Evolutionary conservation across 2,113 vertebrate species (phyloP).

Genomic region (Myrmecobius fasciatus): DNA sequence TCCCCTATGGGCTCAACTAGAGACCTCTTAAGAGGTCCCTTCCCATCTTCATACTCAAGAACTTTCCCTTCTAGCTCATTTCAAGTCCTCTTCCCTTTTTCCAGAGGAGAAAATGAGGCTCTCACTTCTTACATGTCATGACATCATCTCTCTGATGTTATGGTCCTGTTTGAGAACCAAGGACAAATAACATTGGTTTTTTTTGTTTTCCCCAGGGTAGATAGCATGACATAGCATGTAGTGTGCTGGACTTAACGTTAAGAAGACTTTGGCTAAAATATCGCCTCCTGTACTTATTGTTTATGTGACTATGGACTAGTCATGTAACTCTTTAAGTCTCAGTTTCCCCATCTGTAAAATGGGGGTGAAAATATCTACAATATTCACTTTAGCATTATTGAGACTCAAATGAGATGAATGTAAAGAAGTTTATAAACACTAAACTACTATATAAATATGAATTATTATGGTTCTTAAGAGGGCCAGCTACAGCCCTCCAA

Average conservation of each 20-base stretch:
- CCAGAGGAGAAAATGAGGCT: background rate
- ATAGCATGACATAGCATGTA: background rate
- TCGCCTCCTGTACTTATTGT: background rate
- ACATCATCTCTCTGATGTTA: too few relatives aligned
- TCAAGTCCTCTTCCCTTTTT: background rate
- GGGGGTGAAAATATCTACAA: background rate
- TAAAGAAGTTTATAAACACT: background rate
- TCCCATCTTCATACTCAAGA: background rate
- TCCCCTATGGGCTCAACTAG: background rate
- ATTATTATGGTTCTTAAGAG: background rate
- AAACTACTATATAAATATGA: background rate
- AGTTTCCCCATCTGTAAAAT: background rate
- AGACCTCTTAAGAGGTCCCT: background rate
- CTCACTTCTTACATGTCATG: too few relatives aligned
- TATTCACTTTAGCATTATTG: background rate
- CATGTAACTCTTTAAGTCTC: background rate
- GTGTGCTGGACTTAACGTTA: background rate
- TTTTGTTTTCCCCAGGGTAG: background rate
- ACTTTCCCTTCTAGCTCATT: background rate
- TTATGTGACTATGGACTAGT: background rate
- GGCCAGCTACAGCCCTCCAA: too few relatives aligned
- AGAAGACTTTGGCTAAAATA: background rate
- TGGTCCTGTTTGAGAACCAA: too few relatives aligned
- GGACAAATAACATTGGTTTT: too few relatives aligned
- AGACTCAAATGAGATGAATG: background rate